Evolutionary conservation across 1,140 invertebrate species (phyloP).

Genomic region (Belonocnema kinseyi): DNA sequence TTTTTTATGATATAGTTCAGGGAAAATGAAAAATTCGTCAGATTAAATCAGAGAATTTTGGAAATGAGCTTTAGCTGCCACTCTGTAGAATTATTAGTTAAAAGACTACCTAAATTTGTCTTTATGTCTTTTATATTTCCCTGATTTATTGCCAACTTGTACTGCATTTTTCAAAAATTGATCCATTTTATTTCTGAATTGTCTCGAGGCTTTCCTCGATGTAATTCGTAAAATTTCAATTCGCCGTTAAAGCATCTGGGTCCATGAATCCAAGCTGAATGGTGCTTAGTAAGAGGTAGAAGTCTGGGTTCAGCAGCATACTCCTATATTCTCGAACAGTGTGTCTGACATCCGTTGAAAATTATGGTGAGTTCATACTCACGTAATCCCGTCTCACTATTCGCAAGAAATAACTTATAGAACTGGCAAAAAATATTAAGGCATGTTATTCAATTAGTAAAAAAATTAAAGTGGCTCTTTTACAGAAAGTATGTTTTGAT

Average conservation of each 20-base stretch:
- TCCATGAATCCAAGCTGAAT: slow-evolving; percentile 21
- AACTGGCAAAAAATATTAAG: not conserved
- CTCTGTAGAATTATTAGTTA: no score
- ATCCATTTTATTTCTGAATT: no score
- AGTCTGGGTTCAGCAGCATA: slow-evolving; percentile 23
- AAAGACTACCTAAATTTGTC: no score
- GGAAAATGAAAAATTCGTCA: no score
- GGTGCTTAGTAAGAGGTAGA: slow-evolving; percentile 8
- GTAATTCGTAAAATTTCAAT: slow-evolving; percentile 20
- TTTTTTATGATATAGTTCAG: no score
- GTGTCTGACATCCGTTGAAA: slow-evolving; percentile 18
- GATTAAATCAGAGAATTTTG: no score
- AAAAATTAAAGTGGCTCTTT: not conserved
- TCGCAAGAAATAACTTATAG: not conserved
- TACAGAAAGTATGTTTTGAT: no score
- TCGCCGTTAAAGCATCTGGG: not conserved
- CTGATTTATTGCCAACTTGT: no score
- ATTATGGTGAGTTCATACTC: slow-evolving; percentile 16
- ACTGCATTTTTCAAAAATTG: no score
- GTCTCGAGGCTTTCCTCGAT: not conserved
- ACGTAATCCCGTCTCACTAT: slow-evolving; percentile 1
- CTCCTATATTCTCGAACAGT: slow-evolving; percentile 26
- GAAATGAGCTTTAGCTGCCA: no score
- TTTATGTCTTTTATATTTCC: no score
- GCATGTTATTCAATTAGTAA: not conserved